These are phyloP conservation scores for Leptinotarsa peninsularis DNA, from an alignment of 2,888 invertebrate genomes.

Conservation along the genomic window DNA sequence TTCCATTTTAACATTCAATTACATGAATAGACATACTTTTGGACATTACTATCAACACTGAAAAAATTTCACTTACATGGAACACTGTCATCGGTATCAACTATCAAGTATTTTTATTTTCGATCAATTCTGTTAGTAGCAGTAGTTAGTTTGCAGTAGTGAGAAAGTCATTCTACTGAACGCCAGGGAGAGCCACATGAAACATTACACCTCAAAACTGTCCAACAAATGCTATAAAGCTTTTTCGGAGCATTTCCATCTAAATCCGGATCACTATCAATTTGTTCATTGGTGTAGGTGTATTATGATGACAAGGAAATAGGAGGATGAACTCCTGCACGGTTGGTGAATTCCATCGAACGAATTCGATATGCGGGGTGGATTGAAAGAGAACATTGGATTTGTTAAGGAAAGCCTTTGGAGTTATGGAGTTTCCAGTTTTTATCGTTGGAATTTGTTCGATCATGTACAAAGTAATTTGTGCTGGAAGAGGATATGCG, in stretches of 20 bases:
- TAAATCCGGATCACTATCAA: constrained; percentile 1
- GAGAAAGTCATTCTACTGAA: no score
- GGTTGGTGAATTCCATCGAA: neutral
- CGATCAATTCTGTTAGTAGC: no score
- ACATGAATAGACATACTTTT: no score
- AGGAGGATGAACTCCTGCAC: neutral
- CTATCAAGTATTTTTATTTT: no score
- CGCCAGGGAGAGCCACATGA: no score
- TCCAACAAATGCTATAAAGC: no score
- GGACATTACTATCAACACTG: no score
- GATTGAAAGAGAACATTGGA: constrained; percentile 10
- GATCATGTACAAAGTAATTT: neutral
- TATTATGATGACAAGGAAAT: neutral
- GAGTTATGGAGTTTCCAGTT: neutral
- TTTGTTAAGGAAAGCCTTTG: neutral
- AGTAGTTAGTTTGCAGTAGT: no score
- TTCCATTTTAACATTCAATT: no score
- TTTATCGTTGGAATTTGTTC: neutral
- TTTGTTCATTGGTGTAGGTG: neutral
- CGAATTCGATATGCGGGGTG: neutral
- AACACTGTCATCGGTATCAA: no score
- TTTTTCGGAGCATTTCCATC: neutral
- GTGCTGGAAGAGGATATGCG: no score
- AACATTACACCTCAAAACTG: neutral
- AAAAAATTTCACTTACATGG: no score